A percentile compares a stretch with the other conserved stretches of the same genome.
phyloP scores from a whole-genome alignment of 30 jellyfish, hydroid and myxozoan genomes.

The Aurelia aurita region DNA sequence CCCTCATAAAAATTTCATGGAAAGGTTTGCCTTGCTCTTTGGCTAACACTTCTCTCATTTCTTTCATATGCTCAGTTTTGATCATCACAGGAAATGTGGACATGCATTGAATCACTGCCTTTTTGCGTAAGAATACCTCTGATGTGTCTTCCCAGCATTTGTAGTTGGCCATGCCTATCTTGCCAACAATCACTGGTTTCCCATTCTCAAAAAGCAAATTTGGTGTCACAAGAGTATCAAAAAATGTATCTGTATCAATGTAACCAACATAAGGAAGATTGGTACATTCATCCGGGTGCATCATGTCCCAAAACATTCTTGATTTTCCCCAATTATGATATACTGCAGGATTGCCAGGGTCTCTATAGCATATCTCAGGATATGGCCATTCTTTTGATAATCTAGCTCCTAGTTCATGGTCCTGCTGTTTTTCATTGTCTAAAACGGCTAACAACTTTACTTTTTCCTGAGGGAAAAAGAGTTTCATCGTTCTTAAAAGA shows the following conservation, averaged over 20 bases:
- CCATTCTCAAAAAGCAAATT: conserved; percentile 45
- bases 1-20: conserved; percentile 28
- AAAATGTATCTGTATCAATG: conserved; percentile 75
- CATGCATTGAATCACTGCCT: conserved; percentile 70
- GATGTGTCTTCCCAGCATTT: conserved; percentile 54
- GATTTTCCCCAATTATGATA: conserved; percentile 46
- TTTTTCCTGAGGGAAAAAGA: conserved; percentile 67
- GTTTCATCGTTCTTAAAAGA: conserved; percentile 41
- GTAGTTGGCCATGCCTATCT: conserved; percentile 34
- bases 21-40: conserved; percentile 41
- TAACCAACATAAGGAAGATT: conserved; percentile 57
- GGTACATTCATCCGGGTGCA: conserved; percentile 64
- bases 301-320: conserved; percentile 73
- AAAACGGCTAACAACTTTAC: conserved; percentile 52
- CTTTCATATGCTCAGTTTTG: conserved; percentile 42
- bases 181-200: conserved; percentile 60
- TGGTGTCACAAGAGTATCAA: conserved; percentile 72
- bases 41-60: conserved; percentile 50
- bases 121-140: conserved; percentile 48
- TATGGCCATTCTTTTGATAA: conserved; percentile 56
- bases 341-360: conserved; percentile 19
- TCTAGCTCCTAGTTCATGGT: conserved; percentile 55
- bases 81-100: conserved; percentile 75
- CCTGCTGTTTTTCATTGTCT: conserved; percentile 55
- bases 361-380: conserved; percentile 62